A percentile compares a stretch with the other conserved stretches of the same genome.
Conservation (phyloP, 1,140 invertebrate genomes). For the Anastrepha obliqua region DNA sequence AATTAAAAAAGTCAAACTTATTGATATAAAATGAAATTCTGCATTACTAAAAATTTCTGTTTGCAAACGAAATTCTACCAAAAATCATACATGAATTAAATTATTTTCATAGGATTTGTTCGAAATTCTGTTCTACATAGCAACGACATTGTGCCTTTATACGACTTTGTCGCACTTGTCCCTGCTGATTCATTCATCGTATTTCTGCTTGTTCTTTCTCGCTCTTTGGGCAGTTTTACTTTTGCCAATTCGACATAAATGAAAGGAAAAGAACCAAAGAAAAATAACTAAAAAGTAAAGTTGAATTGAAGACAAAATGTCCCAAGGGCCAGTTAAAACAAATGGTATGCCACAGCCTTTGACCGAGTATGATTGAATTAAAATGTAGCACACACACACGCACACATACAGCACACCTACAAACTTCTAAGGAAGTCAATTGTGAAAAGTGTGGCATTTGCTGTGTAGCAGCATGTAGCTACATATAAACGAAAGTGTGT, state of each 20-base stretch:
- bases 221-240: background rate
- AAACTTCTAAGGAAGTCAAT: background rate
- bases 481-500: background rate
- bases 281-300: conserved; percentile 39
- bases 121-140: background rate
- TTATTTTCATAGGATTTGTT: background rate
- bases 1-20: background rate
- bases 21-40: conserved; percentile 7
- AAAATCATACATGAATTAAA: background rate
- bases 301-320: conserved; percentile 52
- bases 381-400: conserved; percentile 15
- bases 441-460: conserved; percentile 34
- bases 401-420: background rate
- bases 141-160: background rate
- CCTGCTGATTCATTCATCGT: background rate
- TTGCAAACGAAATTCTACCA: background rate
- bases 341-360: conserved; percentile 50
- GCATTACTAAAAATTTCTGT: background rate
- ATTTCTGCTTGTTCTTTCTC: too few relatives aligned
- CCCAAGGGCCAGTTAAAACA: conserved; percentile 41
- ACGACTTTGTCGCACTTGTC: background rate
- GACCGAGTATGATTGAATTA: conserved; percentile 47
- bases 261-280: background rate
- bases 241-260: conserved; percentile 32
- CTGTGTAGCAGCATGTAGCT: background rate